Evolutionary conservation across 2,888 invertebrate species (phyloP), one percentile per base, ranked within the genome.

Genomic region (Lycia hirtaria): DNA sequence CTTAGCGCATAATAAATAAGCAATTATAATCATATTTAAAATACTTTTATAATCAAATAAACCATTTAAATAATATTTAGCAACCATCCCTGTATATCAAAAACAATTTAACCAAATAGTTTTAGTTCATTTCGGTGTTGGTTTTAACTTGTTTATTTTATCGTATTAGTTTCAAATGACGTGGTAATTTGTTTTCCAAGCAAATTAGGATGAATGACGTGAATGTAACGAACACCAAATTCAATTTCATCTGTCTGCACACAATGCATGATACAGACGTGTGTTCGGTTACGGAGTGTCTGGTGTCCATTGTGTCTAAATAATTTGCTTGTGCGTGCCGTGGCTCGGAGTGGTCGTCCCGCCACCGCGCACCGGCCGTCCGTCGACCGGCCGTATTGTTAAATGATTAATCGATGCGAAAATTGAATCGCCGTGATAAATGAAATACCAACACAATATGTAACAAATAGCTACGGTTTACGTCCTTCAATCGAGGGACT

Each of bases 341-440:
- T 22, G 38, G n/a, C 33, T 32, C 45, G 30, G 37, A 26, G 41
- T 28, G 48, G 22, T 41, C 35, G 32, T 35, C 49, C 24, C 53
- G 50, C 28, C 9, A 28, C 40, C 49, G 44, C 26, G 38, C 48
- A 43, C 17, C 40, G 33, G 24, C 49, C 28, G 37, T 65, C 64
- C 66, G 64, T 61, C 66, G 65, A 69, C 67, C 69, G 75, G 65
- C 52, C 52, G 52, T 43, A 47, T 57, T 57, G 57, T 57, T 52
- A 52, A 57, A 57, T 83, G 82, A 83, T 83, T 83, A 82, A 83
- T 83, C 76, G 77, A 71, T 71, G 68, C 67, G 75, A 76, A 83
- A 83, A 83, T 83, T 83, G 83, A 83, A 83, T 77, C 71, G 73
- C 75, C 72, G 71, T 81, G 80, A 82, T 81, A 78, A 81, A 83